Evolutionary conservation across 2,113 vertebrate species (phyloP).

Genomic region (Nymphicus hollandicus): DNA sequence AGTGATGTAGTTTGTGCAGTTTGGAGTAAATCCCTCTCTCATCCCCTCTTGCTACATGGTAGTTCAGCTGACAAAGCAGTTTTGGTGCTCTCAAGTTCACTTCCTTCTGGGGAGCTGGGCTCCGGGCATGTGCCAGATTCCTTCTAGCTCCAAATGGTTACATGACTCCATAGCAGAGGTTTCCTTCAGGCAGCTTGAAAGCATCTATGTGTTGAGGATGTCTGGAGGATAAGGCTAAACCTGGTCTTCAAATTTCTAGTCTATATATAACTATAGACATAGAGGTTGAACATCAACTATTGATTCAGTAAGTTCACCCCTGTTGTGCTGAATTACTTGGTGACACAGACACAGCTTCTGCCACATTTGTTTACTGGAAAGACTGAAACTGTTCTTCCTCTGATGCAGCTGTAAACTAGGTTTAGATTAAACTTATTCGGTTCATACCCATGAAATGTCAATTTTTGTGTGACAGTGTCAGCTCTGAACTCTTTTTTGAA

Average conservation of each 20-base stretch:
- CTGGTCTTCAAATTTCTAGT: not conserved
- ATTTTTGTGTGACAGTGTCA: conserved; percentile 1
- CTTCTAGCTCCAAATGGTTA: not conserved
- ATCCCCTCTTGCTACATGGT: not conserved
- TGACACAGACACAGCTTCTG: not conserved
- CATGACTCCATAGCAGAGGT: not conserved
- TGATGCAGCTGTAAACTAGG: conserved; percentile 44
- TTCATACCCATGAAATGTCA: conserved; percentile 13
- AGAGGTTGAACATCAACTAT: not conserved
- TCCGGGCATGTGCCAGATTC: not conserved
- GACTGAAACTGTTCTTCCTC: conserved; percentile 18
- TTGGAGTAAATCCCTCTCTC: not conserved
- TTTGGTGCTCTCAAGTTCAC: not conserved
- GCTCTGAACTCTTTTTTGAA: not conserved
- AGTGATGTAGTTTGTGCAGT: not conserved
- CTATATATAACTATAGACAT: not conserved
- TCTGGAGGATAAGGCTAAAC: not conserved
- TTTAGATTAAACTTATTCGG: conserved; percentile 58
- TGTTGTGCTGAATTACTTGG: not conserved
- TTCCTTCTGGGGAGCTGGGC: not conserved
- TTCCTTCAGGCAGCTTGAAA: not conserved
- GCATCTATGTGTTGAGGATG: not conserved
- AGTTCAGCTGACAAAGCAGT: not conserved
- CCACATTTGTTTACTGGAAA: not conserved
- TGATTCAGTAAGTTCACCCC: not conserved